phyloP scores from a whole-genome alignment of 2,113 vertebrate species.

The Callipepla californica region DNA sequence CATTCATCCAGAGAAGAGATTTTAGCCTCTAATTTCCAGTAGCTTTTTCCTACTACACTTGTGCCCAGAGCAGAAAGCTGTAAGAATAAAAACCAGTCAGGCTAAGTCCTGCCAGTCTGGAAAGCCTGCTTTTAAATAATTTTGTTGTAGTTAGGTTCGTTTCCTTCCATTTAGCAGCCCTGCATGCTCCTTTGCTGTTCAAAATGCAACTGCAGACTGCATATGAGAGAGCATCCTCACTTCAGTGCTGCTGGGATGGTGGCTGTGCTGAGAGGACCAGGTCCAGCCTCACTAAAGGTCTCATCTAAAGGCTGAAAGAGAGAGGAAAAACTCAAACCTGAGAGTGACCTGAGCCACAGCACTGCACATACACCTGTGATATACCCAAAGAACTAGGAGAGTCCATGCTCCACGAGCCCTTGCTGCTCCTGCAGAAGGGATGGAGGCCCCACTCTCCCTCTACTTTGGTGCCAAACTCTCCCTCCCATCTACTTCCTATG shows the following conservation, averaged over 20 bases:
- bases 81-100: neutral
- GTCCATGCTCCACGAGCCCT: neutral
- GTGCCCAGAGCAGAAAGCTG: neutral
- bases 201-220: neutral
- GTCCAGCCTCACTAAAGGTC: neutral
- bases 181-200: neutral
- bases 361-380: rapidly evolving
- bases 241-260: neutral
- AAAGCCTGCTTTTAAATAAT: neutral
- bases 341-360: neutral
- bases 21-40: conserved; percentile 53
- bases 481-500: conserved; percentile 11
- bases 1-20: conserved; percentile 37
- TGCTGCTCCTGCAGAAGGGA: neutral
- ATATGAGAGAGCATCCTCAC: too few relatives aligned
- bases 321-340: neutral
- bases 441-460: conserved; percentile 7
- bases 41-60: conserved; percentile 48
- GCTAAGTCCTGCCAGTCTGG: conserved; percentile 11
- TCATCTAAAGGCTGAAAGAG: neutral
- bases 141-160: neutral
- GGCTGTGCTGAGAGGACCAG: neutral
- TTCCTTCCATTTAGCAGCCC: neutral
- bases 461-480: neutral
- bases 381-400: neutral